Percentiles rank a stretch among this genome's conserved stretches.
Evolutionary conservation across 2,113 vertebrate genomes (phyloP).

Genomic region (Furnarius figulus): DNA sequence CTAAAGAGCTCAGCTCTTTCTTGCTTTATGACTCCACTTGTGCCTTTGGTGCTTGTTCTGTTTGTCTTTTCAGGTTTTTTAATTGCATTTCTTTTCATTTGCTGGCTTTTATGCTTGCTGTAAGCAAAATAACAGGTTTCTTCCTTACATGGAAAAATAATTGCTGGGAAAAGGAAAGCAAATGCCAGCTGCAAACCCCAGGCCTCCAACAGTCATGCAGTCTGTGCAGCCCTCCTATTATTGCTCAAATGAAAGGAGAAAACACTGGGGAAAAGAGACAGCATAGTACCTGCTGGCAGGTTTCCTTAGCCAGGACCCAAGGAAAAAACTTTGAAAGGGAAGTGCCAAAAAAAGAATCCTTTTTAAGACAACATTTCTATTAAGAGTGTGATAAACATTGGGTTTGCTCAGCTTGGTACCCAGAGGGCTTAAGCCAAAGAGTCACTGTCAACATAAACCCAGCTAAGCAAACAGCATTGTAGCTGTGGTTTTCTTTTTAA

Average conservation of each 20-base stretch:
- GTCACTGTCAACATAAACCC: neutral
- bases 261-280: neutral
- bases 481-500: neutral
- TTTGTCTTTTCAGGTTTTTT: neutral
- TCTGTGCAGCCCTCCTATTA: neutral
- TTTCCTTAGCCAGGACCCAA: neutral
- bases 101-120: neutral
- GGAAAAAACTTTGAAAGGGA: neutral
- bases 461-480: neutral
- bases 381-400: neutral
- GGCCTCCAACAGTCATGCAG: neutral
- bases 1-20: neutral
- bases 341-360: neutral
- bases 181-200: neutral
- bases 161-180: neutral
- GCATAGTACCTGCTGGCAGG: neutral
- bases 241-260: neutral
- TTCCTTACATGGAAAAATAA: neutral
- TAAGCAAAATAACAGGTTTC: neutral
- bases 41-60: neutral
- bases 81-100: neutral
- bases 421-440: neutral
- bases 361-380: neutral
- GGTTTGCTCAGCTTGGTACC: neutral
- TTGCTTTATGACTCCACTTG: neutral